Base-by-base conservation (phyloP, 1,140 invertebrate species). In the Eupristina koningsbergeri region DNA sequence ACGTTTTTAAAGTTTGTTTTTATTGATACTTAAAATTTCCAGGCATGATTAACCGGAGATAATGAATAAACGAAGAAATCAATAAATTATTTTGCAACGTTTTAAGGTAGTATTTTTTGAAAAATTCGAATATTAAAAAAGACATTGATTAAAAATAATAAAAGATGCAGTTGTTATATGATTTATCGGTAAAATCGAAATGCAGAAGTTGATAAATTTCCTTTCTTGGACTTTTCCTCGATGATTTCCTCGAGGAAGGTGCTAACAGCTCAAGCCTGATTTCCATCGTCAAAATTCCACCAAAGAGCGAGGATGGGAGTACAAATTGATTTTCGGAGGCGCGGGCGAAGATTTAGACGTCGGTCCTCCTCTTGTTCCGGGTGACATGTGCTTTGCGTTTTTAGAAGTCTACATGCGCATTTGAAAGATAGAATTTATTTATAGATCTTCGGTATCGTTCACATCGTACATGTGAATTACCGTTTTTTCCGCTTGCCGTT, bases 391-490 rank as follows among this genome's bases (percentile, higher is more conserved):
- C 15, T 50, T 50, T 50, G 22, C 69, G 67, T 36, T 39, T 26
- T 36, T 36, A 36, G 67, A 73, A 47, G 53, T 58, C 53, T 19
- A 58, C 69, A n/a, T n/a, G 80, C 53, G 13, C 58, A n/a, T 76
- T 83, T 77, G 63, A 73, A n/a, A n/a, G 75, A n/a, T n/a, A n/a
- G n/a, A n/a, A 83, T 83, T 83, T 83, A 83, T 83, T 83, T 78
- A 71, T 83, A 78, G 81, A 71, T 7, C 31, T 22, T 19, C 53
- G n/a, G 53, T 58, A 58, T 58, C 53, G 9, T 22, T 3, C 53
- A 58, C 53, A 58, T 58, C 53, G 58, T 61, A 77, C 73, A 74
- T 83, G 81, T 77, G 81, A 83, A 83, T 83, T 77, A 77, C 61
- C 69, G 29, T 34, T 58, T 31, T 77, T 77, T 58, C 22, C n/a